Base-by-base conservation (phyloP, 2,888 invertebrate genomes). In the Trimorus sp. region DNA sequence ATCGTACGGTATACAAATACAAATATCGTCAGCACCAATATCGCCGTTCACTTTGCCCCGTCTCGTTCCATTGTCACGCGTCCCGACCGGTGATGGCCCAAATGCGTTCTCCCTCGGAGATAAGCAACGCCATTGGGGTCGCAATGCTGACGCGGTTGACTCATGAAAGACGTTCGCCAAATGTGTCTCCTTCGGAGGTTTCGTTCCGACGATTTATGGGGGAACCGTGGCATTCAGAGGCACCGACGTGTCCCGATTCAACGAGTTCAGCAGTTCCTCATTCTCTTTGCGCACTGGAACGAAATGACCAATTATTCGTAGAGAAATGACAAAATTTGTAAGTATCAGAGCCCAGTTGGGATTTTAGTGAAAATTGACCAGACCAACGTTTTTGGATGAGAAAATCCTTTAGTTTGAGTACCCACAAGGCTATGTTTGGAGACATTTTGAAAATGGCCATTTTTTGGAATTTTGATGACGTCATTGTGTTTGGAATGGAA, bases 201-300 rank as follows among this genome's bases (percentile, higher is more conserved):
- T 54, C 40, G 26, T 63, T 74, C 70, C 48, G 60, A 70, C 26
- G 36, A 65, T 77, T 74, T 70, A 79, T 36, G 83, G 70, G 54
- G 76, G 49, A 42, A 74, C 36, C 49, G 83, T 82, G 14, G 84
- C 75, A 77, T 91, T 91, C 66, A 82, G 88, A 40, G 87, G 87
- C 85, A 87, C 84, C 73, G 87, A 87, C 58, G 84, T 83, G 68
- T 90, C 90, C 75, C 91, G 90, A 92, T 95, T 95, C 91, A 95
- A 93, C 88, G 95, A 96, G 92, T 96, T 96, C 93, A 96, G 94
- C 92, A 96, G 93, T 92, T 96, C 96, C 93, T 97, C 96, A 93
- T 97, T 97, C 93, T 97, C 96, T 93, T 96, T 96, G 88, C 97
- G 96, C 92, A 97, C 97, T 97, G 94, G 86, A 94, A 94, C 92